Base-by-base conservation (phyloP, 2,888 invertebrate genomes). In the Apeira syringaria region DNA sequence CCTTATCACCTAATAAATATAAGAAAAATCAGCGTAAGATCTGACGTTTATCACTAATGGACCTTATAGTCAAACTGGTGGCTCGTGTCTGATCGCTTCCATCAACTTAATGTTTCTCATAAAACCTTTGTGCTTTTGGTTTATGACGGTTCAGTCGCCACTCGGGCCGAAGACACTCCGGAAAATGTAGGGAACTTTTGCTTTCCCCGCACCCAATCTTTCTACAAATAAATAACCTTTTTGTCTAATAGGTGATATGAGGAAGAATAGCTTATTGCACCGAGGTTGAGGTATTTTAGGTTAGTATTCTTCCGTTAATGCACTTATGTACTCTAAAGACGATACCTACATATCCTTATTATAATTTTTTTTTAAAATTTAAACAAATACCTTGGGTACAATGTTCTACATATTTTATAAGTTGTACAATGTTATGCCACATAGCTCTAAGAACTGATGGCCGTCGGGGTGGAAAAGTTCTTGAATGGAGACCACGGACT, bases 81-180 rank as follows among this genome's bases (percentile, higher is more conserved):
- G 61, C 62, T 67, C 68, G 74, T 67, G 72, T 75, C 72, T 71
- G 73, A 76, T 77, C 70, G 68, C 65, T 68, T 76, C 77, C 78
- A 82, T 86, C 82, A 80, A 73, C 62, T 74, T 84, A 85, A 84
- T 85, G 78, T 70, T 59, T 61, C 68, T 69, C 74, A 80, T 85
- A 84, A 85, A 85, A 82, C 80, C 81, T 81, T 85, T 83, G 81
- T 83, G 73, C 69, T 69, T 70, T 74, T 72, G 68, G 64, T 81
- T 83, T 82, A 85, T 78, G 78, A 74, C 74, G 64, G 70, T 63
- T 64, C 68, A 68, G 69, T 68, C 66, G 62, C 63, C 63, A 50
- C 59, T 63, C 62, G 13, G 59, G 54, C 64, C 62, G 56, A 64
- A 56, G 61, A 63, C 74, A 50, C 31, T 40, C n/a, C 22, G 35